A percentile compares a stretch with the other conserved stretches of the same genome.
These are phyloP conservation scores for Rhopalosiphum maidis DNA, from an alignment of 1,140 invertebrate genomes.

Conservation along the genomic window DNA sequence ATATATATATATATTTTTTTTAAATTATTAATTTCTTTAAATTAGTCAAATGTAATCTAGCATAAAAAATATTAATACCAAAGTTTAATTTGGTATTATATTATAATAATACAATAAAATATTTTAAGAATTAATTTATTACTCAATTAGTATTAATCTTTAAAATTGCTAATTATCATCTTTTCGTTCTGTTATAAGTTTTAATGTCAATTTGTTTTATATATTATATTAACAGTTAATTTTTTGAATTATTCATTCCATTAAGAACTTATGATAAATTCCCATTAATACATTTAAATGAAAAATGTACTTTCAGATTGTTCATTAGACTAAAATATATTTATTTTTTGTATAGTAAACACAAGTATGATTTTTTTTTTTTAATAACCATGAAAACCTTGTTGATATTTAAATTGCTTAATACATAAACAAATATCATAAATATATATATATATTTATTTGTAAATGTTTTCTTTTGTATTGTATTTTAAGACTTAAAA, in stretches of 20 bases:
- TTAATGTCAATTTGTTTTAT: not conserved
- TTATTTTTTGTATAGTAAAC: not conserved
- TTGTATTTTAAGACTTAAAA: not conserved
- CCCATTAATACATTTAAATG: not conserved
- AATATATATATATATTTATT: not conserved
- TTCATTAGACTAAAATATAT: not conserved
- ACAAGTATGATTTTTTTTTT: not conserved
- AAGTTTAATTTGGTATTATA: not conserved
- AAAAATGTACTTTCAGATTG: not conserved
- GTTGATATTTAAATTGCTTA: not conserved
- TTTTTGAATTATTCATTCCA: conserved; percentile 12
- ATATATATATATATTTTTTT: not conserved
- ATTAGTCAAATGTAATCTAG: not conserved
- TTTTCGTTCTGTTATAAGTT: not conserved
- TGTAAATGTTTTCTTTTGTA: not conserved
- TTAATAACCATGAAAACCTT: not conserved
- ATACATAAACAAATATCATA: not conserved
- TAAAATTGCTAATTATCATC: not conserved
- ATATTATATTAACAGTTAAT: not conserved
- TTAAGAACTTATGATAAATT: not conserved
- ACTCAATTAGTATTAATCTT: not conserved
- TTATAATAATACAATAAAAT: not conserved
- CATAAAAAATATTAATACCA: not conserved
- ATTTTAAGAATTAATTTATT: not conserved
- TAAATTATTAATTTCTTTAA: not conserved